These are phyloP conservation scores for Melitaea athalia DNA, from an alignment of 2,888 invertebrate species.

Conservation along the genomic window DNA sequence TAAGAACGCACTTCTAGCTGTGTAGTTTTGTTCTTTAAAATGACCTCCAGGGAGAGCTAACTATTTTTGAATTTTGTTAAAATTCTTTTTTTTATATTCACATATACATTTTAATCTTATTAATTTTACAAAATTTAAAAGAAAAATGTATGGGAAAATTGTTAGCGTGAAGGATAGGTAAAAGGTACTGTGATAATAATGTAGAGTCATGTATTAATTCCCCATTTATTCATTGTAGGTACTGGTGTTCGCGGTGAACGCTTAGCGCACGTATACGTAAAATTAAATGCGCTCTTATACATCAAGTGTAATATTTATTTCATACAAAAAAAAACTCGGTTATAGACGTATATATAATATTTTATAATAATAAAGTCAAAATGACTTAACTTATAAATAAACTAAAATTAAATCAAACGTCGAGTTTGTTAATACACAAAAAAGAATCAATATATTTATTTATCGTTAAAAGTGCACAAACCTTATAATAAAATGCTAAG, in stretches of 20 bases:
- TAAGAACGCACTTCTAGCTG: too few relatives aligned
- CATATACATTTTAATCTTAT: background rate
- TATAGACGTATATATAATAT: too few relatives aligned
- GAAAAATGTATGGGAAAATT: conserved; percentile 28
- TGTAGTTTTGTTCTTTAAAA: too few relatives aligned
- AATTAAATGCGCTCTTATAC: background rate
- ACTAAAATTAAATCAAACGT: background rate
- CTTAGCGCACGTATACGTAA: conserved; percentile 4
- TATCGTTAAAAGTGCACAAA: too few relatives aligned
- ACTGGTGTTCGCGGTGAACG: background rate
- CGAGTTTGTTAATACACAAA: too few relatives aligned
- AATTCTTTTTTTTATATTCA: background rate
- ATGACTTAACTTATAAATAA: background rate
- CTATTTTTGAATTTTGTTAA: background rate
- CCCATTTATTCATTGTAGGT: conserved; percentile 23
- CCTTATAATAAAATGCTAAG: too few relatives aligned
- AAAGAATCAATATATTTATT: too few relatives aligned
- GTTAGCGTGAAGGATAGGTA: conserved; percentile 48
- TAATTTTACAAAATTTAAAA: background rate
- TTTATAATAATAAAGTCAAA: background rate
- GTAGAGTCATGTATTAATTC: conserved; percentile 26
- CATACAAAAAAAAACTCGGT: background rate
- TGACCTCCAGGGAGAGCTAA: too few relatives aligned
- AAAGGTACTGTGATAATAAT: conserved; percentile 73
- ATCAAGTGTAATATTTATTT: background rate